These are phyloP conservation scores for Caerostris darwini DNA, from an alignment of 1,140 invertebrate species.

Conservation along the genomic window DNA sequence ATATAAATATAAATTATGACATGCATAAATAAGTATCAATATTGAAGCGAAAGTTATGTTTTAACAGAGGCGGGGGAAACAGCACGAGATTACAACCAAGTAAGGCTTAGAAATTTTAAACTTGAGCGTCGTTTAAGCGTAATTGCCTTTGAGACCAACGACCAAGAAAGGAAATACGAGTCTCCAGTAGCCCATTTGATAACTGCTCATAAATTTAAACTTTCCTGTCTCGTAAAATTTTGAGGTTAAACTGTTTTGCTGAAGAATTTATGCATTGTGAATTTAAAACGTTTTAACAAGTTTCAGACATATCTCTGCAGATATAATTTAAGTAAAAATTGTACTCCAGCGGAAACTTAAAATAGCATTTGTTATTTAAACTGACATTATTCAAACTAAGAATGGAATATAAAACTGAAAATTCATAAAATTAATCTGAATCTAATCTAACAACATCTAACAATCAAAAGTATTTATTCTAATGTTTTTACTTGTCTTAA, in stretches of 20 bases:
- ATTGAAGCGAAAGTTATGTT: no score
- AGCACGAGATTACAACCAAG: not conserved
- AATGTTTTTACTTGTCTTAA: no score
- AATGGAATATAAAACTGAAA: no score
- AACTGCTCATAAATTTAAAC: not conserved
- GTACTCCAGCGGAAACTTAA: no score
- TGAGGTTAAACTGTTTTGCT: not conserved
- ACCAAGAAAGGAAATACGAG: not conserved
- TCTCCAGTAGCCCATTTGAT: not conserved
- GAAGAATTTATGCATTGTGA: not conserved
- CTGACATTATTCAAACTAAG: no score
- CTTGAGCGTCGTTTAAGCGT: not conserved
- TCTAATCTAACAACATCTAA: no score
- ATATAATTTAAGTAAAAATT: not conserved
- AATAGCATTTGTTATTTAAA: no score
- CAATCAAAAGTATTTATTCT: no score
- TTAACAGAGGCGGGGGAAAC: not conserved
- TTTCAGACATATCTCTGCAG: not conserved
- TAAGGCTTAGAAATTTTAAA: not conserved
- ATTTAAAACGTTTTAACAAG: not conserved
- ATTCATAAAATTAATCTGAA: no score
- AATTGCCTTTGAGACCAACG: not conserved
- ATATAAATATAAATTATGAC: no score
- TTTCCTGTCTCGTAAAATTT: not conserved
- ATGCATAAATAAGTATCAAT: no score